A percentile compares a stretch with the other conserved stretches of the same genome.
Evolutionary conservation across 2,797 vertebrate species (phyloP).

Genomic region (Salmo trutta): DNA sequence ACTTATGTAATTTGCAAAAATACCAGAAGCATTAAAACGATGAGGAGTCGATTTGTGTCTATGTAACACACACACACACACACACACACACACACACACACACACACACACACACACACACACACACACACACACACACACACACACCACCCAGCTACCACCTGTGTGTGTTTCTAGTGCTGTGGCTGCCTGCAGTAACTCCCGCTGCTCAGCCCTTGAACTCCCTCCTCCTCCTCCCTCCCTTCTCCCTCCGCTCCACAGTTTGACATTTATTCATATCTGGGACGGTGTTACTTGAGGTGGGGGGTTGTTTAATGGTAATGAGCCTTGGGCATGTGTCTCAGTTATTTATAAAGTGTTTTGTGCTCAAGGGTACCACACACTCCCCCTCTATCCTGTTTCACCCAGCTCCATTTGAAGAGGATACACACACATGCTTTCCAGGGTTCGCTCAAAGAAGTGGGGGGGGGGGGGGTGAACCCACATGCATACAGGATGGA

Average conservation of each 20-base stretch:
- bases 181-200: conserved; percentile 20
- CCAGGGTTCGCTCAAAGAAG: conserved; percentile 39
- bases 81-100: no score
- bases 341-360: conserved; percentile 78
- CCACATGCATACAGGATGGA: background rate
- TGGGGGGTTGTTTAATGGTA: conserved; percentile 59
- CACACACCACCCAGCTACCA: background rate
- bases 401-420: background rate
- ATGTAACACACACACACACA: no score
- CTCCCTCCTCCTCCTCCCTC: conserved; percentile 12
- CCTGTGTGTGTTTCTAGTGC: background rate
- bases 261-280: conserved; percentile 59
- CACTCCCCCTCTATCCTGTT: background rate
- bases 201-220: conserved; percentile 20
- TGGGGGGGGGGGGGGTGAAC: no score
- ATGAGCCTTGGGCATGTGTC: conserved; percentile 65
- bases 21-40: no score
- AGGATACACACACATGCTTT: conserved; percentile 45
- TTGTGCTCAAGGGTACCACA: conserved; percentile 70
- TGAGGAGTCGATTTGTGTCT: no score
- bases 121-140: background rate
- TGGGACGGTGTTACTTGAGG: conserved; percentile 21
- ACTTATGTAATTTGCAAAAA: no score
- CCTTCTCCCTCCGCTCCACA: conserved; percentile 15
- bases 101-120: no score